phyloP scores from a whole-genome alignment of 2,797 vertebrate species.

The Lepus townsendii region DNA sequence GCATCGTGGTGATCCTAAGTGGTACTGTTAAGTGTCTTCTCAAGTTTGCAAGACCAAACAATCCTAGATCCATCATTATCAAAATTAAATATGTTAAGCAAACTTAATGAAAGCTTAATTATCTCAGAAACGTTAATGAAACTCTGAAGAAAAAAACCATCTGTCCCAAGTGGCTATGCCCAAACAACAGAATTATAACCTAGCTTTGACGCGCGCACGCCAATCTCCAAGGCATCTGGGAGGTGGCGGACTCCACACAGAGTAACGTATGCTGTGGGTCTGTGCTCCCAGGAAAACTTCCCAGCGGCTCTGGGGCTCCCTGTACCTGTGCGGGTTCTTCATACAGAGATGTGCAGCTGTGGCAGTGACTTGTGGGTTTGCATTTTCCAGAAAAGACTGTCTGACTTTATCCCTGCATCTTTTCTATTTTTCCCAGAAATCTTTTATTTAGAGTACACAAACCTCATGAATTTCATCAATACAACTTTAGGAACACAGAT shows the following conservation, averaged over 20 bases:
- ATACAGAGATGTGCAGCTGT: not conserved
- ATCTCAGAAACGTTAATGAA: slow-evolving; percentile 59
- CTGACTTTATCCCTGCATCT: too few relatives aligned
- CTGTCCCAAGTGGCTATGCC: not conserved
- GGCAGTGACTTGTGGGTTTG: too few relatives aligned
- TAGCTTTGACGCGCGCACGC: not conserved
- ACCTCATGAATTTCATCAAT: too few relatives aligned
- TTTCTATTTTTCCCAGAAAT: too few relatives aligned
- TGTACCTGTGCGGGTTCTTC: too few relatives aligned
- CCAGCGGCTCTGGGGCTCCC: too few relatives aligned
- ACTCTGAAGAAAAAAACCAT: not conserved
- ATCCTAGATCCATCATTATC: not conserved
- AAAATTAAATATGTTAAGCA: slow-evolving; percentile 52
- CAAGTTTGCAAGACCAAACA: slow-evolving; percentile 16
- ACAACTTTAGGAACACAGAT: too few relatives aligned
- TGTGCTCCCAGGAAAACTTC: not conserved
- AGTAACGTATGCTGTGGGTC: not conserved
- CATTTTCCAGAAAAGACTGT: too few relatives aligned
- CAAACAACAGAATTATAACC: slow-evolving; percentile 57
- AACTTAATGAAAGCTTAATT: not conserved
- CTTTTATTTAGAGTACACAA: too few relatives aligned
- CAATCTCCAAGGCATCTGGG: not conserved
- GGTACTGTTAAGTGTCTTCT: not conserved
- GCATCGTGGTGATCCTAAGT: not conserved
- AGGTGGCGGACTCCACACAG: not conserved